Evolutionary conservation across 2,797 vertebrate species (phyloP).

Genomic region (Calcarius lapponicus): DNA sequence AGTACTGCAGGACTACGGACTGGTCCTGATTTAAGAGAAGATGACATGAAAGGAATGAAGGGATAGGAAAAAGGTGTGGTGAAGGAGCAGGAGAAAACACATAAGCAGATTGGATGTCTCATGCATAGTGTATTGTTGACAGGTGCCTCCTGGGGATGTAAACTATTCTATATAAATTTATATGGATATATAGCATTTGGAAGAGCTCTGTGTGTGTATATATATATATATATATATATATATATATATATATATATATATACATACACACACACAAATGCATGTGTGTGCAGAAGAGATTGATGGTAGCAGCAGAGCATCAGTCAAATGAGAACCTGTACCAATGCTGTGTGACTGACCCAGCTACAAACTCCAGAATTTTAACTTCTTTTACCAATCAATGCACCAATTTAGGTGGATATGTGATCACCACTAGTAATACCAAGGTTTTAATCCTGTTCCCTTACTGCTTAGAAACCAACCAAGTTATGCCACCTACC

Average conservation of each 20-base stretch:
- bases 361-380: background rate
- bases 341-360: background rate
- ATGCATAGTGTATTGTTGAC: background rate
- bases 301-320: background rate
- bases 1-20: background rate
- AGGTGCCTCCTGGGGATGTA: background rate
- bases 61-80: background rate
- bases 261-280: background rate
- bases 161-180: background rate
- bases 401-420: background rate
- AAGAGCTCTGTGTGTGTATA: fast-evolving
- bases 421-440: background rate
- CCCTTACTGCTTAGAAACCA: background rate
- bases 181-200: background rate
- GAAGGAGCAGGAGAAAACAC: background rate
- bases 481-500: background rate
- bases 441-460: background rate
- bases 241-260: too few species aligned
- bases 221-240: background rate
- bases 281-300: background rate
- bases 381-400: background rate
- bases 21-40: background rate
- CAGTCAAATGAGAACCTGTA: background rate
- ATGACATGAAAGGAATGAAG: background rate
- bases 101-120: background rate